Percentiles rank a stretch among this genome's conserved stretches.
Evolutionary conservation across 2,113 vertebrate species (phyloP).

Genomic region (Cyanoliseus patagonus): DNA sequence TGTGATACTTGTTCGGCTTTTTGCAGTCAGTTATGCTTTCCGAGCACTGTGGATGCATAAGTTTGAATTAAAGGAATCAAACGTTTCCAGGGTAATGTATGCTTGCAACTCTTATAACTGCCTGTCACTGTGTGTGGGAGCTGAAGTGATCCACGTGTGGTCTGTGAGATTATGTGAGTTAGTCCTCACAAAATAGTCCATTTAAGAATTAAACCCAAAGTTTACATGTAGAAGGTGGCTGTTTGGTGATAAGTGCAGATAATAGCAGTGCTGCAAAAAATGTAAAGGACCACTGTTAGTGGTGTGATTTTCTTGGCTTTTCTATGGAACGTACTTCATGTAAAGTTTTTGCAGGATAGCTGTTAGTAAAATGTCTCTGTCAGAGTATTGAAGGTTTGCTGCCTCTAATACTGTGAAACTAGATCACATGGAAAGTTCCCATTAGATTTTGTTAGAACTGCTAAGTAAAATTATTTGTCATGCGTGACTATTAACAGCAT

Average conservation of each 20-base stretch:
- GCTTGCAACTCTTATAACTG: neutral
- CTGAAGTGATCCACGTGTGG: rapidly evolving
- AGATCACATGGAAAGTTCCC: neutral
- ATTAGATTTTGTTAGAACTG: neutral
- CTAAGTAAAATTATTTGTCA: neutral
- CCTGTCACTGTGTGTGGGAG: rapidly evolving
- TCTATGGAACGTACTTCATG: rapidly evolving
- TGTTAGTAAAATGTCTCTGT: neutral
- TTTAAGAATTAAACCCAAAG: neutral
- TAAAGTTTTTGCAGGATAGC: neutral
- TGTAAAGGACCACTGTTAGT: neutral
- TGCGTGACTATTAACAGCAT: neutral
- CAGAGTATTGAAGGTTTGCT: neutral
- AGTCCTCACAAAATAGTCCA: neutral
- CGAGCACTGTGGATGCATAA: neutral
- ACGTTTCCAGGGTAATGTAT: neutral
- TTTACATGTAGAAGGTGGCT: neutral
- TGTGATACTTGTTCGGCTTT: neutral
- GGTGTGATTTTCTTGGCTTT: neutral
- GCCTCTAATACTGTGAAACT: neutral
- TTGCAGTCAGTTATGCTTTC: neutral
- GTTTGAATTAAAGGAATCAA: neutral
- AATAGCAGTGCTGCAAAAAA: neutral
- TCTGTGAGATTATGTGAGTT: neutral
- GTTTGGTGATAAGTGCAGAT: neutral